phyloP scores from a whole-genome alignment of 2,113 vertebrate species.

The Neolamprologus ventralis region DNA sequence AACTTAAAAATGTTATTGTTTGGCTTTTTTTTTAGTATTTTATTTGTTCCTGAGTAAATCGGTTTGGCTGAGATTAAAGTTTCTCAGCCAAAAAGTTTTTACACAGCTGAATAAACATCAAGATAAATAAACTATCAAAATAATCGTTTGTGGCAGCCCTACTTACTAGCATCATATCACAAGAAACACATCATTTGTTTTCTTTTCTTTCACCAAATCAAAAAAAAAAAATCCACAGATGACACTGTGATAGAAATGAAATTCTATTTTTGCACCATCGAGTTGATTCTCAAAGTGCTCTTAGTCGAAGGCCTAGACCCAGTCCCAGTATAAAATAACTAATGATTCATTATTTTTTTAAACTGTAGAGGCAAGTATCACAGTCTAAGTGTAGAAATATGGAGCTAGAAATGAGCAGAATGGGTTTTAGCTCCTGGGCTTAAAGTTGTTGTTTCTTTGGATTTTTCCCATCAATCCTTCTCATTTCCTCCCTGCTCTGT shows the following conservation, averaged over 20 bases:
- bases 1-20: too few relatives aligned
- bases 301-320: accelerated
- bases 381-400: not conserved
- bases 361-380: accelerated
- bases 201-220: not conserved
- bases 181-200: not conserved
- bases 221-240: not conserved
- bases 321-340: not conserved
- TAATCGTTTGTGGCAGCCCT: too few relatives aligned
- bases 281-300: not conserved
- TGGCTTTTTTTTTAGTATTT: accelerated
- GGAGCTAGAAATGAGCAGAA: not conserved
- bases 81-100: too few relatives aligned
- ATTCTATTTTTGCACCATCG: not conserved
- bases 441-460: not conserved
- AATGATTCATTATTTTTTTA: not conserved
- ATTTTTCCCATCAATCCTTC: not conserved
- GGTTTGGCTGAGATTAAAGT: too few relatives aligned
- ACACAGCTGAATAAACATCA: accelerated
- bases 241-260: accelerated
- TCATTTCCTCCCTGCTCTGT: not conserved
- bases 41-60: too few relatives aligned
- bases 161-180: not conserved
- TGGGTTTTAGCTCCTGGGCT: not conserved
- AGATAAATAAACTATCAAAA: too few relatives aligned